Evolutionary conservation across 2,113 vertebrate genomes (phyloP).

Genomic region (Platanista minor): DNA sequence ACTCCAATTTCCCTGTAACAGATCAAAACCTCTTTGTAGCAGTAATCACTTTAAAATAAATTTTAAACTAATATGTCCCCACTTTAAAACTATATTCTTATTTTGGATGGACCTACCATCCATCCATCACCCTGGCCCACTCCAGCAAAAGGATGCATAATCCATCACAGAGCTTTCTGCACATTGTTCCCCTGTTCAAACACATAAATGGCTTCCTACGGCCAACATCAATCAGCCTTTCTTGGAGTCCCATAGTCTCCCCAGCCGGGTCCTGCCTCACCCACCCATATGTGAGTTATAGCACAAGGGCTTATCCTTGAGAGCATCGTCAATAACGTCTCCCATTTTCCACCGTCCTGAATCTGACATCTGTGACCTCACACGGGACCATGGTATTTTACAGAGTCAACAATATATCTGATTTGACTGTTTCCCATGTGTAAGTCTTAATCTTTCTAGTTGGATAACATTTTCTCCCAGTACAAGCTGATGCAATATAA

Average conservation of each 20-base stretch:
- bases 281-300: not conserved
- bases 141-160: constrained; percentile 11
- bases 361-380: not conserved
- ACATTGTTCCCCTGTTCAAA: constrained; percentile 34
- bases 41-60: constrained; percentile 39
- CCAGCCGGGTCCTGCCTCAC: not conserved
- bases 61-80: constrained; percentile 45
- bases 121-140: constrained; percentile 42
- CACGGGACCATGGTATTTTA: not conserved
- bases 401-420: not conserved
- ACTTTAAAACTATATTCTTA: constrained; percentile 7
- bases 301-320: not conserved
- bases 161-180: constrained; percentile 53
- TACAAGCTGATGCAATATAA: not conserved
- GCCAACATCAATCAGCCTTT: not conserved
- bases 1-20: constrained; percentile 41
- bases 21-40: constrained; percentile 47
- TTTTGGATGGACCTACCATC: constrained; percentile 32
- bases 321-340: not conserved
- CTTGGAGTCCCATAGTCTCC: not conserved
- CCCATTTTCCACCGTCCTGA: not conserved
- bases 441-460: not conserved
- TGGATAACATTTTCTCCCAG: not conserved
- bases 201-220: not conserved
- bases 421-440: not conserved